phyloP scores from a whole-genome alignment of 2,888 invertebrate genomes.

The Oligia fasciuncula region DNA sequence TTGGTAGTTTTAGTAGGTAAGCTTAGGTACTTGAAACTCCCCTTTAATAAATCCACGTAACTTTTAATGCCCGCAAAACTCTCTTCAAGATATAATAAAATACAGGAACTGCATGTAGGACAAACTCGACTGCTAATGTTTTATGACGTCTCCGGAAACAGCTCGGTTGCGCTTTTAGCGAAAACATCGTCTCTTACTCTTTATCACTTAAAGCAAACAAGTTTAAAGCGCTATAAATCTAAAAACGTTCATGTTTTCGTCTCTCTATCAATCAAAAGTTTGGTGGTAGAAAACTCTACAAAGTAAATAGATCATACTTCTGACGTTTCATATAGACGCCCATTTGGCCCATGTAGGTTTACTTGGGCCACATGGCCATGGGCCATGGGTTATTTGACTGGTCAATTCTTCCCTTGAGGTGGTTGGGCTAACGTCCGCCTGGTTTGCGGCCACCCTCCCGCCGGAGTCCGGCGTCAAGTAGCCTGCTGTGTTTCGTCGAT shows the following conservation, averaged over 20 bases:
- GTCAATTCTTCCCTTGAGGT: too few relatives aligned
- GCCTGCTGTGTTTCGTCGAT: too few relatives aligned
- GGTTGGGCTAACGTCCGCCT: too few relatives aligned
- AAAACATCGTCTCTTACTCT: slow-evolving; percentile 34
- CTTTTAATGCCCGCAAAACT: background rate
- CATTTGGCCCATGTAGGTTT: background rate
- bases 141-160: slow-evolving; percentile 34
- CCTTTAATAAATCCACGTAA: background rate
- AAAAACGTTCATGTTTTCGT: background rate
- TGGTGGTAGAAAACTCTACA: background rate
- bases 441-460: too few relatives aligned
- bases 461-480: too few relatives aligned
- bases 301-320: background rate
- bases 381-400: too few relatives aligned
- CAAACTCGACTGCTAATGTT: slow-evolving; percentile 26
- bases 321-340: background rate
- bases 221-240: slow-evolving; percentile 29
- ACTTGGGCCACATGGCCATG: too few relatives aligned
- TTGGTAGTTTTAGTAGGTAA: background rate
- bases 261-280: slow-evolving; percentile 31
- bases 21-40: background rate
- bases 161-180: slow-evolving; percentile 29
- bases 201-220: slow-evolving; percentile 28
- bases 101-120: slow-evolving; percentile 37
- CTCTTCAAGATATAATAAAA: slow-evolving; percentile 22